Evolutionary conservation across 1,140 invertebrate genomes (phyloP).

Genomic region (Calephelis nemesis): DNA sequence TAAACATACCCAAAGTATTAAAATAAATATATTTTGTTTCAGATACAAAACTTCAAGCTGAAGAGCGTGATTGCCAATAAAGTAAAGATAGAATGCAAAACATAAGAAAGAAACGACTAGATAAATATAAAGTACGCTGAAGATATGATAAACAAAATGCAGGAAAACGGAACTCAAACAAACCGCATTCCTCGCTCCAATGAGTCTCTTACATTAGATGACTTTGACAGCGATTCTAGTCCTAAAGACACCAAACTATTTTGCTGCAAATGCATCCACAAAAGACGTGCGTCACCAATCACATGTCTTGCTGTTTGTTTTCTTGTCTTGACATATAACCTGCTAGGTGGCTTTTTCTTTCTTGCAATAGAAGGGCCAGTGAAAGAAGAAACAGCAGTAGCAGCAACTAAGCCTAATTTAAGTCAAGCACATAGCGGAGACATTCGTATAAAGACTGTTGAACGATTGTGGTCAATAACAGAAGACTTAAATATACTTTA

Average conservation of each 20-base stretch:
- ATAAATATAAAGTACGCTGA: conserved; percentile 9
- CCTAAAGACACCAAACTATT: neutral
- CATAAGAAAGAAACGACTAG: conserved; percentile 8
- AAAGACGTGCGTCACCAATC: conserved; percentile 61
- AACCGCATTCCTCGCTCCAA: neutral
- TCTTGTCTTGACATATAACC: conserved; percentile 92
- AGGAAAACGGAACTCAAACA: neutral
- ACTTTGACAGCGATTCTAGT: neutral
- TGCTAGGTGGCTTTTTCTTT: conserved; percentile 95
- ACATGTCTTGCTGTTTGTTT: conserved; percentile 86
- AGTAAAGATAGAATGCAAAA: neutral
- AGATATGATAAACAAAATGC: neutral
- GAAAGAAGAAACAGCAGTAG: conserved; percentile 79
- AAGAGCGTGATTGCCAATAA: neutral
- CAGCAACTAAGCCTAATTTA: conserved; percentile 81
- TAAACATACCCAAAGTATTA: no score
- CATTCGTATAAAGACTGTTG: conserved; percentile 84
- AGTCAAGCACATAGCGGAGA: conserved; percentile 73
- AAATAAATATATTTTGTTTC: neutral
- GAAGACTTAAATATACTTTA: conserved; percentile 96
- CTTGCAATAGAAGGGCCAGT: conserved; percentile 89
- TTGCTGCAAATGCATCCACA: conserved; percentile 60
- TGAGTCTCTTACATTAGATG: neutral
- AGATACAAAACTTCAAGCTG: neutral
- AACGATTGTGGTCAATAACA: conserved; percentile 94